Conservation (phyloP, 2,888 invertebrate genomes). For the Drosophila hamatofila region DNA sequence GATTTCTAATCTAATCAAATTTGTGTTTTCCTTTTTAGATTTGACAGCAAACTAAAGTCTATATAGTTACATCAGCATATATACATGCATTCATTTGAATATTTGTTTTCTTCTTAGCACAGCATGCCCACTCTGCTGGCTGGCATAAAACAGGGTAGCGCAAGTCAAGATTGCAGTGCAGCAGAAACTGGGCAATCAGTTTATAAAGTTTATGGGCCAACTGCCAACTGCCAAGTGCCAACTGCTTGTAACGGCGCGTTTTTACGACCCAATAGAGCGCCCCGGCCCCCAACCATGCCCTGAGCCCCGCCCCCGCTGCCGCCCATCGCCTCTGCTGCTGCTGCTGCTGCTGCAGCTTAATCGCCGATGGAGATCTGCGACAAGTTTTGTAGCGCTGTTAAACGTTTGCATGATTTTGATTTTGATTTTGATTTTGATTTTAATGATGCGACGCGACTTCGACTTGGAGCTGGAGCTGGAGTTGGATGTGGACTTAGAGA, state of each 20-base stretch:
- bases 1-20: neutral
- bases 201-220: conserved; percentile 62
- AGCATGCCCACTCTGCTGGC: neutral
- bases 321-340: neutral
- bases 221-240: conserved; percentile 63
- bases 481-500: conserved; percentile 12
- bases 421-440: conserved; percentile 67
- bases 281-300: neutral
- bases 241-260: conserved; percentile 79
- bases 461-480: neutral
- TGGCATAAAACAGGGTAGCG: neutral
- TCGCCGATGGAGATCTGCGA: conserved; percentile 47
- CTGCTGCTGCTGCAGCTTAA: neutral
- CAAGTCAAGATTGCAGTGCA: conserved; percentile 37
- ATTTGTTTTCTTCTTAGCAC: neutral
- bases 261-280: conserved; percentile 61
- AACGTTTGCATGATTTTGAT: conserved; percentile 80
- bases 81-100: neutral
- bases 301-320: neutral
- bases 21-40: neutral
- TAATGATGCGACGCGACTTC: conserved; percentile 57
- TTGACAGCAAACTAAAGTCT: no score
- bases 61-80: neutral
- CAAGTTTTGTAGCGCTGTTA: conserved; percentile 79
- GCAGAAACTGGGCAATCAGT: conserved; percentile 60